A percentile compares a stretch with the other conserved stretches of the same genome.
phyloP scores from a whole-genome alignment of 1,140 invertebrate genomes.

The Littorina saxatilis region DNA sequence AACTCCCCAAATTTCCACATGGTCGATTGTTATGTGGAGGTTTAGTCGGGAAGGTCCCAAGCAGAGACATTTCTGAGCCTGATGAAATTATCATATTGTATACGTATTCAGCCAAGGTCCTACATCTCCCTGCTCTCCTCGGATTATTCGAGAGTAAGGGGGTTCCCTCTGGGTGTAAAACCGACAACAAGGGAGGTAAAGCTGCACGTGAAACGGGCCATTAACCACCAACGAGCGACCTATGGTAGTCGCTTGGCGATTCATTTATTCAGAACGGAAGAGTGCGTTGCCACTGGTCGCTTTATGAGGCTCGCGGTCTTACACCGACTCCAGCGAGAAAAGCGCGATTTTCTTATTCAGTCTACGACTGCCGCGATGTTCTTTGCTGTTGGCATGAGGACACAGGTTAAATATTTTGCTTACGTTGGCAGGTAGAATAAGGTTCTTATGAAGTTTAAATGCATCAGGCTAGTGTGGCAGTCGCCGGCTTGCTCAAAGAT shows the following conservation, averaged over 20 bases:
- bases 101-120: background rate
- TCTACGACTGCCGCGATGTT: no score
- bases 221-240: background rate
- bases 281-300: background rate
- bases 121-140: background rate
- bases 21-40: constrained; percentile 4
- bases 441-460: no score
- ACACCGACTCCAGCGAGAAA: background rate
- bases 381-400: no score
- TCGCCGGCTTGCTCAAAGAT: no score
- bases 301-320: background rate
- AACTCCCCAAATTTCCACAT: background rate
- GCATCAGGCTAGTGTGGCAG: no score
- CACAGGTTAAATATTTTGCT: no score
- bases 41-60: background rate
- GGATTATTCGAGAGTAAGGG: constrained; percentile 17
- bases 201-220: background rate
- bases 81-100: constrained; percentile 29
- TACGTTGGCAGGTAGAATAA: no score
- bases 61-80: background rate
- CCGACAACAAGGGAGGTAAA: background rate
- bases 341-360: background rate
- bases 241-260: background rate
- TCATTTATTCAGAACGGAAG: background rate
- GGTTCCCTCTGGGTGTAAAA: background rate